These are phyloP conservation scores for Drosophila nannoptera DNA, from an alignment of 1,140 invertebrate genomes.

Conservation along the genomic window DNA sequence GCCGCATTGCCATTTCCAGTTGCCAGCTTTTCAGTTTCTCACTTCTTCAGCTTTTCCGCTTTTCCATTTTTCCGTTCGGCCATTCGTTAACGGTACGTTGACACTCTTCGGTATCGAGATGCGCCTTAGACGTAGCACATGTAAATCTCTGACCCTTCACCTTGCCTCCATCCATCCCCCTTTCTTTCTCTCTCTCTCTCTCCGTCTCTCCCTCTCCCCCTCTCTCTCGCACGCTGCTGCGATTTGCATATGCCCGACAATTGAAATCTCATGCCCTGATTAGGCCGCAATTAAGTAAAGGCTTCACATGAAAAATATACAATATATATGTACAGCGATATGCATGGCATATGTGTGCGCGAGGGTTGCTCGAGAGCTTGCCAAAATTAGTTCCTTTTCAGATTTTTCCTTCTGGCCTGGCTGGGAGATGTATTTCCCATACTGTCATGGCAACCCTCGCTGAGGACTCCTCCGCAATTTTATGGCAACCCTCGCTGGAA, in stretches of 20 bases:
- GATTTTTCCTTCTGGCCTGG: background rate
- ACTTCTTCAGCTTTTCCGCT: too few relatives aligned
- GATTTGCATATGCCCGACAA: conserved; percentile 61
- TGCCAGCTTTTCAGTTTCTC: conserved; percentile 14
- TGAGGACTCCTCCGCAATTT: too few relatives aligned
- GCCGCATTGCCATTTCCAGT: conserved; percentile 38
- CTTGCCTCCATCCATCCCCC: too few relatives aligned
- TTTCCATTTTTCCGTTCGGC: conserved; percentile 20
- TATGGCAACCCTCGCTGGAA: too few relatives aligned
- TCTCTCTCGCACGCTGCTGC: conserved; percentile 22
- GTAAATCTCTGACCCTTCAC: conserved; percentile 43
- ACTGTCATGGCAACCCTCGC: too few relatives aligned
- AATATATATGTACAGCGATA: background rate
- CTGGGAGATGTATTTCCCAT: too few relatives aligned
- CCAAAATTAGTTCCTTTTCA: background rate
- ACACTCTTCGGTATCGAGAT: conserved; percentile 70
- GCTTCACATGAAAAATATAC: background rate
- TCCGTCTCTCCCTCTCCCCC: background rate
- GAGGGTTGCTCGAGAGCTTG: conserved; percentile 7
- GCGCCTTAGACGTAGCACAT: conserved; percentile 24
- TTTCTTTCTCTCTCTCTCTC: too few relatives aligned
- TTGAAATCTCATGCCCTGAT: conserved; percentile 52
- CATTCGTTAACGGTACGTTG: conserved; percentile 74
- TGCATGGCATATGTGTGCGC: conserved; percentile 1
- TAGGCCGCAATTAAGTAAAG: conserved; percentile 62